phyloP scores from a whole-genome alignment of 2,888 invertebrate genomes.

The Xestia rhomboidea region DNA sequence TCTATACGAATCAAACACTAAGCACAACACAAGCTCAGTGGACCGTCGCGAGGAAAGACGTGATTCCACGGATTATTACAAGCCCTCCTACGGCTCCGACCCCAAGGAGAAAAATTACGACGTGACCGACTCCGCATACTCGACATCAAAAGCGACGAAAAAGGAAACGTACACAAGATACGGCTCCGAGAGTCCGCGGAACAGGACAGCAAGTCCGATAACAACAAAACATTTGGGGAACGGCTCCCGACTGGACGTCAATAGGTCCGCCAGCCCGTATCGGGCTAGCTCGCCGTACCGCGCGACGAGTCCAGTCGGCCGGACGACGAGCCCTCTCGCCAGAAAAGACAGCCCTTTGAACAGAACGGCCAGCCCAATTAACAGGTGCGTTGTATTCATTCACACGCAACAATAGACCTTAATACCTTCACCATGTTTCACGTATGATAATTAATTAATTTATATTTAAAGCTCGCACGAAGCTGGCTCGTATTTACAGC shows the following conservation, averaged over 20 bases:
- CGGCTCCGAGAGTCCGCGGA: slow-evolving; percentile 86
- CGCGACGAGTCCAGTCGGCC: slow-evolving; percentile 87
- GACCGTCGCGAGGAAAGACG: slow-evolving; percentile 87
- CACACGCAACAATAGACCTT: slow-evolving; percentile 36
- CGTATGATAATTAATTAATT: slow-evolving; percentile 63
- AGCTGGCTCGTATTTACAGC: slow-evolving; percentile 63
- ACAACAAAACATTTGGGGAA: slow-evolving; percentile 89
- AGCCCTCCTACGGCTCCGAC: slow-evolving; percentile 82
- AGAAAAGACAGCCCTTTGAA: slow-evolving; percentile 89
- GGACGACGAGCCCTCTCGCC: slow-evolving; percentile 89
- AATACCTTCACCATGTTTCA: slow-evolving; percentile 28
- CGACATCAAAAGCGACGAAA: slow-evolving; percentile 83
- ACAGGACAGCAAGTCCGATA: slow-evolving; percentile 88
- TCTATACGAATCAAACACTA: slow-evolving; percentile 83
- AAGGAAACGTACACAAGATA: slow-evolving; percentile 83
- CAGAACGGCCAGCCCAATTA: slow-evolving; percentile 90
- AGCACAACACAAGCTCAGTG: slow-evolving; percentile 83
- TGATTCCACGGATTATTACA: slow-evolving; percentile 87
- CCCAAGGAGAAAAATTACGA: slow-evolving; percentile 86
- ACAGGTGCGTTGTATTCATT: slow-evolving; percentile 79
- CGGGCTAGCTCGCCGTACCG: slow-evolving; percentile 83
- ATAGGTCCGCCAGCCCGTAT: slow-evolving; percentile 85
- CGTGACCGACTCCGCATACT: slow-evolving; percentile 86
- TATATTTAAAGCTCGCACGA: slow-evolving; percentile 65
- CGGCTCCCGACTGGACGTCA: slow-evolving; percentile 87